These are phyloP conservation scores for Heterotilapia buettikoferi DNA, from an alignment of 2,113 vertebrate species.

Conservation along the genomic window DNA sequence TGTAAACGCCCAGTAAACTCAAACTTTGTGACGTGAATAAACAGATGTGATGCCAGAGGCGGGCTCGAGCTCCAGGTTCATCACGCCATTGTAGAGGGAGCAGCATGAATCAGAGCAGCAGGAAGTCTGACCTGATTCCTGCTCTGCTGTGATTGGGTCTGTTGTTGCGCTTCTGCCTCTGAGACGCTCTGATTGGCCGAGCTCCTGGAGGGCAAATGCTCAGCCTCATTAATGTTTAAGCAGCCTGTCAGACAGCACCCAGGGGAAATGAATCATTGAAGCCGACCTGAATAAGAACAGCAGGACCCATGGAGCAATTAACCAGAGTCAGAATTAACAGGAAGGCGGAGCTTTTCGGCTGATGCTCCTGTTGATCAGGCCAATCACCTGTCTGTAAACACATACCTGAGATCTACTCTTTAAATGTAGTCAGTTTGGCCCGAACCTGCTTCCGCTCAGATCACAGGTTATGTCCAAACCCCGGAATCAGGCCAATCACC, in stretches of 20 bases:
- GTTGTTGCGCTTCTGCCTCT: neutral
- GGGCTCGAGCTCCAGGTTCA: neutral
- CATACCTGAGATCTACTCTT: neutral
- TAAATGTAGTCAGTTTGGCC: neutral
- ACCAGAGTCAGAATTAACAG: neutral
- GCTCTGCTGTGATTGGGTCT: neutral
- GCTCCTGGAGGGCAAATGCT: neutral
- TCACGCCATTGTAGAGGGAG: neutral
- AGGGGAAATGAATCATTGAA: neutral
- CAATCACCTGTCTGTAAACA: neutral
- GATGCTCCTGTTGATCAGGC: neutral
- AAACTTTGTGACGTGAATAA: neutral
- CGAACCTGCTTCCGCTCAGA: neutral
- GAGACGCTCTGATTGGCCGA: neutral
- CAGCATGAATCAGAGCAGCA: neutral
- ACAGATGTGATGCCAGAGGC: neutral
- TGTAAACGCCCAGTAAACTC: neutral
- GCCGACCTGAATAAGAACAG: neutral
- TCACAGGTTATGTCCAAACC: neutral
- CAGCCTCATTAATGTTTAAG: neutral
- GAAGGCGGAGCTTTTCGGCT: neutral
- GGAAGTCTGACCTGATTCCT: neutral
- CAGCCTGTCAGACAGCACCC: neutral
- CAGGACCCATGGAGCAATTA: neutral
- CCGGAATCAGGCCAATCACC: neutral